Conservation (phyloP, 2,888 invertebrate genomes). For the Xestia sexstrigata region DNA sequence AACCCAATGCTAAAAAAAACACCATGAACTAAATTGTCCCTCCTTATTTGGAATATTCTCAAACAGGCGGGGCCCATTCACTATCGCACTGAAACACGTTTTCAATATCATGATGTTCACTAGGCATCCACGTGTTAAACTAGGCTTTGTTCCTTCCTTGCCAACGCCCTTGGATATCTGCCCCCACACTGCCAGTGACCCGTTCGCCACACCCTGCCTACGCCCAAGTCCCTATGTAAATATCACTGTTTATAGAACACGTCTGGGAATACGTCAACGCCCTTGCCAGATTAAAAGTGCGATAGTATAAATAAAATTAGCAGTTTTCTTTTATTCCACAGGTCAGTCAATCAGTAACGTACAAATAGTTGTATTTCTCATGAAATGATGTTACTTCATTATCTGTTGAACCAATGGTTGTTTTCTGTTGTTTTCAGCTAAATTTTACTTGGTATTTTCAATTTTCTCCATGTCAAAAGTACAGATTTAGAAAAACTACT, state of each 20-base stretch:
- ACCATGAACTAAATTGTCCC: not conserved
- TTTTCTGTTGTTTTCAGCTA: not conserved
- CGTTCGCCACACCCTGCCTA: constrained; percentile 51
- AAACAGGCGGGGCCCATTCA: not conserved
- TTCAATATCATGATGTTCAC: not conserved
- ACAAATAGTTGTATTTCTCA: not conserved
- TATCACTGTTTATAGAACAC: constrained; percentile 53
- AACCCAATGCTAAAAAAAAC: not conserved
- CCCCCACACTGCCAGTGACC: constrained; percentile 50
- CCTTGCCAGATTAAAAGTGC: constrained; percentile 55
- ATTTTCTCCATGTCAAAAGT: not conserved
- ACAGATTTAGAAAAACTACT: not conserved
- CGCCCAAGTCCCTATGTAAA: constrained; percentile 52
- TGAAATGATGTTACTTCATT: not conserved
- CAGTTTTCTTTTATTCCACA: not conserved
- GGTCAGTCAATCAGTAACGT: not conserved
- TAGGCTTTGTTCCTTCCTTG: constrained; percentile 41
- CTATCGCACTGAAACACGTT: constrained; percentile 4
- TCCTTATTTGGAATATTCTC: not conserved
- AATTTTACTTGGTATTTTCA: not conserved
- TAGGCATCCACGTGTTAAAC: constrained; percentile 20
- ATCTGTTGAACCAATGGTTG: not conserved
- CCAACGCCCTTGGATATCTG: constrained; percentile 52
- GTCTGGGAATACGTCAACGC: constrained; percentile 59
- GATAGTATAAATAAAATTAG: not conserved